Base-by-base conservation (phyloP, 2,113 vertebrate genomes). In the Lamprologus ornatipinnis region DNA sequence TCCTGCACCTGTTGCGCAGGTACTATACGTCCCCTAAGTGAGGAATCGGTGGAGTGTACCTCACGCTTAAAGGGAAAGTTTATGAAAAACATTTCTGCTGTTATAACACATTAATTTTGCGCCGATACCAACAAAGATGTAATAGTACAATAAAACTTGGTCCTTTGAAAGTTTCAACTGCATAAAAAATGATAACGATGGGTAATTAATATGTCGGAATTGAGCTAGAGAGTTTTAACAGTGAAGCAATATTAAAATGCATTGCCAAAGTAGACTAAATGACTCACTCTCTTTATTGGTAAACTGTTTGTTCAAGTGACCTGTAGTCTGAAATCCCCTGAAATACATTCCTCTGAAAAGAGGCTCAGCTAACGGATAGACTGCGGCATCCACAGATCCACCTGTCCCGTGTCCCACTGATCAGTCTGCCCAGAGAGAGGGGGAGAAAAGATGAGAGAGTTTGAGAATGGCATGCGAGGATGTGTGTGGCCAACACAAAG, bases 391-490 rank as follows among this genome's bases (percentile, higher is more conserved):
- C 55, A 26, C 79, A 55, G 86, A 88, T 19, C 90, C 93, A 96
- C 94, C 94, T 95, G 95, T 92, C 88, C 89, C 87, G 73, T 2
- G 82, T 68, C 83, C 19, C 60, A 53, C 91, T 91, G 89, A 87
- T 92, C 85, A 87, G 31, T 90, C 86, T 83, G 35, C 90, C 58
- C 78, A 53, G 45, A 82, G 23, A 28, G 33, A 80, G 31, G 75
- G 28, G 86, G 81, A 86, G 84, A 51, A 51, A 51, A 51, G 73
- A 78, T 53, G 51, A 90, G 78, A 83, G 92, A 82, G 89, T 89
- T 93, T 90, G 89, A 92, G 93, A 94, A 93, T 93, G 93, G 94
- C 83, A 94, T 94, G 87, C 84, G 85, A 78, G 86, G 92, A 92
- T 88, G 86, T 88, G 88, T 92, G 93, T 88, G 90, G 78, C 86